These are phyloP conservation scores for Allacma fusca DNA, from an alignment of 2,888 invertebrate genomes.

Conservation along the genomic window DNA sequence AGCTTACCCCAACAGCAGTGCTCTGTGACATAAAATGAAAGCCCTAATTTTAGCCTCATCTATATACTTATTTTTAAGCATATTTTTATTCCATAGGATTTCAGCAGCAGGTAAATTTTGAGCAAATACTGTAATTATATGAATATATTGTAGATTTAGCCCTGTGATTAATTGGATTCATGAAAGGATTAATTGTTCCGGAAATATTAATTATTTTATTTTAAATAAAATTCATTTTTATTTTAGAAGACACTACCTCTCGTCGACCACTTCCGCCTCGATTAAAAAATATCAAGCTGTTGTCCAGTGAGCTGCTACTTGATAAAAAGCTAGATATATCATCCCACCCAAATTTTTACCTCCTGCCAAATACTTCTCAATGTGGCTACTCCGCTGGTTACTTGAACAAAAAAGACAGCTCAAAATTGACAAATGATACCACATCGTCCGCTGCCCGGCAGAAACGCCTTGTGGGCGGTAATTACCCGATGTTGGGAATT, in stretches of 20 bases:
- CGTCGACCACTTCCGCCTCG: slow-evolving; percentile 1
- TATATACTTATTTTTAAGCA: neutral
- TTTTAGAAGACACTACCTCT: neutral
- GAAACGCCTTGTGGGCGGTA: slow-evolving; percentile 35
- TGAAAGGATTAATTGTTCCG: too few species aligned
- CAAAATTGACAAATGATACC: neutral
- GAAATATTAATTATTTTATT: too few species aligned
- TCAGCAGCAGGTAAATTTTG: too few species aligned
- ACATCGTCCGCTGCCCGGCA: slow-evolving; percentile 2
- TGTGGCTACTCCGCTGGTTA: slow-evolving; percentile 36
- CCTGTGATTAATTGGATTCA: too few species aligned
- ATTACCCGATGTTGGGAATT: slow-evolving; percentile 34
- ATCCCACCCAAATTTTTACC: slow-evolving; percentile 29
- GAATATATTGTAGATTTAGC: too few species aligned
- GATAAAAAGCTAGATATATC: neutral
- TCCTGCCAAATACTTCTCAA: slow-evolving; percentile 32
- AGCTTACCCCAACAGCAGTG: neutral
- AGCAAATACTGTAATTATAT: too few species aligned
- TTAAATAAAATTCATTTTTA: too few species aligned
- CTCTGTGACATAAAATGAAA: neutral
- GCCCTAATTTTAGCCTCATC: neutral
- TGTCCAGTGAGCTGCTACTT: slow-evolving; percentile 30
- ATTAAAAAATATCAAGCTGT: slow-evolving; percentile 20
- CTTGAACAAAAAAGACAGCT: neutral
- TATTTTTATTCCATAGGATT: too few species aligned